phyloP scores from a whole-genome alignment of 2,113 vertebrate species.

The Macquaria australasica region DNA sequence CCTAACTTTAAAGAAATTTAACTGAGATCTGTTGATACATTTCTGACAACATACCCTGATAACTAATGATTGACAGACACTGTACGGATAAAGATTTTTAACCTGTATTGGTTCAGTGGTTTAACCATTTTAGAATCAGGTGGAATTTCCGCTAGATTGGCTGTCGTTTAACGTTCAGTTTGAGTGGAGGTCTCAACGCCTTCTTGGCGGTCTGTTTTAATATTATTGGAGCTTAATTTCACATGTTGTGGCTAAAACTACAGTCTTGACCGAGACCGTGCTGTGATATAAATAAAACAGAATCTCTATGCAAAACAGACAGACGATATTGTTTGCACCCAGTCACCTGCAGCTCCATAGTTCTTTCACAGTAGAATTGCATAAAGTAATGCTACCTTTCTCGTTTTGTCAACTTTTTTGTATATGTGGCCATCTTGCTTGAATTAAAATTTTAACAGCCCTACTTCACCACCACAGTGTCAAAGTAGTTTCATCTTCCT shows the following conservation, averaged over 20 bases:
- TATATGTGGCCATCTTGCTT: not conserved
- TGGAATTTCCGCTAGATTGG: not conserved
- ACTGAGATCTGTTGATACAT: not conserved
- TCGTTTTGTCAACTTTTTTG: not conserved
- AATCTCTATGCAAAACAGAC: not conserved
- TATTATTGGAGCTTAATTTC: not conserved
- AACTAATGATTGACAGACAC: not conserved
- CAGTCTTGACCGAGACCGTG: not conserved
- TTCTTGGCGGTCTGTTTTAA: not conserved
- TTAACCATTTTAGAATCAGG: not conserved
- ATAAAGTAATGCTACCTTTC: not conserved
- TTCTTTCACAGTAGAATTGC: not conserved
- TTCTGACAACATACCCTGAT: too few species aligned
- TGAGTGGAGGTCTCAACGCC: not conserved
- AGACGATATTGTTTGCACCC: not conserved
- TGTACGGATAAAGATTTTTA: not conserved
- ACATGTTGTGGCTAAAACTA: not conserved
- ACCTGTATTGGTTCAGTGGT: not conserved
- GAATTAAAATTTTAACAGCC: not conserved
- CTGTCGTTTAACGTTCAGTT: too few species aligned
- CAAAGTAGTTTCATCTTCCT: not conserved
- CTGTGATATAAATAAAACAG: not conserved
- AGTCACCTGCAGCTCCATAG: not conserved
- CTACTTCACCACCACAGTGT: not conserved
- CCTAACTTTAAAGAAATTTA: not conserved